Conservation (phyloP, 2,797 vertebrate genomes). For the Sebastes iracundus region DNA sequence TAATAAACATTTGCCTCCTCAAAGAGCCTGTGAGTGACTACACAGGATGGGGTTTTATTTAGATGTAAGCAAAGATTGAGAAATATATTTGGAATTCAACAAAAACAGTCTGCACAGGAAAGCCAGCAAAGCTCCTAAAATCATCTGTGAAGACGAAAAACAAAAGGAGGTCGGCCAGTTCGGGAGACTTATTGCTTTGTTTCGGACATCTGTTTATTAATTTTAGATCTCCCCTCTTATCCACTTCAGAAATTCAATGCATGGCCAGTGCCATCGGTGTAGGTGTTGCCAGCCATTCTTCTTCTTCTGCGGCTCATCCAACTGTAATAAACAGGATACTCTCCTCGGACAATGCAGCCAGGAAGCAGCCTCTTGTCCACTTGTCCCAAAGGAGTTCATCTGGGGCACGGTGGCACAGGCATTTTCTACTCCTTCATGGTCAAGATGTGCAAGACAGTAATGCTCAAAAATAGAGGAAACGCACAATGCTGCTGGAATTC, state of each 20-base stretch:
- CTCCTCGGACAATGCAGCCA: constrained; percentile 68
- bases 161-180: constrained; percentile 6
- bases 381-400: constrained; percentile 50
- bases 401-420: constrained; percentile 12
- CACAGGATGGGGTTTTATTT: constrained; percentile 37
- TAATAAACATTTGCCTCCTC: constrained; percentile 66
- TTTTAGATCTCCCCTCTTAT: constrained; percentile 37
- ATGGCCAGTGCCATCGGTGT: neutral
- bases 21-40: constrained; percentile 36
- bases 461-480: constrained; percentile 57
- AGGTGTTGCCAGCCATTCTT: constrained; percentile 47
- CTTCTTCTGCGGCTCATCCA: constrained; percentile 49
- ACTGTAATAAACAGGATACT: constrained; percentile 77
- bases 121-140: neutral
- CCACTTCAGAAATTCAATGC: constrained; percentile 35
- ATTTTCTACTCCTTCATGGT: constrained; percentile 46
- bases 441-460: constrained; percentile 51
- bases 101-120: constrained; percentile 22
- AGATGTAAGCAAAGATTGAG: constrained; percentile 35
- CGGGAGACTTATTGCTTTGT: constrained; percentile 35
- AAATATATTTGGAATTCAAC: constrained; percentile 38
- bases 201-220: constrained; percentile 53
- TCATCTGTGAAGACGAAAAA: constrained; percentile 9
- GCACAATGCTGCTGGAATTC: constrained; percentile 52
- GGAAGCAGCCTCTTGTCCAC: constrained; percentile 61